Conservation (phyloP, 2,888 invertebrate species). For the Unio pictorum region DNA sequence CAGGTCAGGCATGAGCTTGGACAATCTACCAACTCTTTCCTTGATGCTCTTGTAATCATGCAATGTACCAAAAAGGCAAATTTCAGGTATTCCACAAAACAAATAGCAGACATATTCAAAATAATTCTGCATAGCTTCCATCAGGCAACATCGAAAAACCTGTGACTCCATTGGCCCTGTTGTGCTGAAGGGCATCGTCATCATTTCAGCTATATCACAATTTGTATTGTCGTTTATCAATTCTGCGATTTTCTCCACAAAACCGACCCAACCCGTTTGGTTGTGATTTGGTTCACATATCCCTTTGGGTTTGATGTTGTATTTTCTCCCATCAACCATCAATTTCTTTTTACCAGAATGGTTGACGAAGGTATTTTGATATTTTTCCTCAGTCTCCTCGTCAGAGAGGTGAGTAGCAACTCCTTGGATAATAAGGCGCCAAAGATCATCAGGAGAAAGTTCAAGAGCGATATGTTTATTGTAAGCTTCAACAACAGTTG, state of each 20-base stretch:
- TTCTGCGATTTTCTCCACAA: not conserved
- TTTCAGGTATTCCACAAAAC: not conserved
- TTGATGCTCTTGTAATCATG: too few species aligned
- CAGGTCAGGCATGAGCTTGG: not conserved
- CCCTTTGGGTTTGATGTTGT: too few species aligned
- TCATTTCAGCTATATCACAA: not conserved
- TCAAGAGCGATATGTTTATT: not conserved
- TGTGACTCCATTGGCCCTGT: not conserved
- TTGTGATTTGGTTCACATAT: too few species aligned
- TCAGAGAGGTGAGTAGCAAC: not conserved
- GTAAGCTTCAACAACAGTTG: not conserved
- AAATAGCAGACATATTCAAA: not conserved
- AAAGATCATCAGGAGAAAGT: not conserved
- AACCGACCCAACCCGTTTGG: not conserved
- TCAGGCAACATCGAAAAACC: not conserved
- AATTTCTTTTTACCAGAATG: not conserved
- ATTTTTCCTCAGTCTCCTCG: not conserved
- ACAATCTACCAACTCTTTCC: too few species aligned
- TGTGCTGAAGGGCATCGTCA: not conserved
- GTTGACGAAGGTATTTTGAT: not conserved
- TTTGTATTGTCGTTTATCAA: not conserved
- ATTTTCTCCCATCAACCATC: too few species aligned
- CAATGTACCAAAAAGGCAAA: not conserved
- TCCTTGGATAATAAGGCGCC: not conserved
- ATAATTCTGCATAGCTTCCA: conserved; percentile 1